Evolutionary conservation across 1,140 invertebrate species (phyloP).

Genomic region (Drosophila nebulosa): DNA sequence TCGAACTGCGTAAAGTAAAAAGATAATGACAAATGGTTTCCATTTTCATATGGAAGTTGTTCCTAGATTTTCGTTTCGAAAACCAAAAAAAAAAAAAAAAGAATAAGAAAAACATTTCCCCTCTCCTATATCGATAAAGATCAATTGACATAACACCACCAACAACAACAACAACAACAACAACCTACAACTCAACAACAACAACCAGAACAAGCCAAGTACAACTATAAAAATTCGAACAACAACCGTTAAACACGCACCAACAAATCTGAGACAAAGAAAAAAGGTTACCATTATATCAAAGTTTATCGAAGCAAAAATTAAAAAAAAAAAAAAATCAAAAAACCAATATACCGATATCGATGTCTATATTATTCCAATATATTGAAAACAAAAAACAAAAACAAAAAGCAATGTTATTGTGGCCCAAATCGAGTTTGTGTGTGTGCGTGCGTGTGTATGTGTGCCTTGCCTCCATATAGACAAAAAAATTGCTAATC

Average conservation of each 20-base stretch:
- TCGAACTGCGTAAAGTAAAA: constrained; percentile 24
- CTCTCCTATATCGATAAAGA: constrained; percentile 30
- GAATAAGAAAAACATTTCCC: constrained; percentile 7
- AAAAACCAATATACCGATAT: constrained; percentile 53
- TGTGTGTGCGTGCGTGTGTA: constrained; percentile 39
- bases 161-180: constrained; percentile 57
- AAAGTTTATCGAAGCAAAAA: constrained; percentile 45
- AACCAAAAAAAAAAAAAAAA: constrained; percentile 1
- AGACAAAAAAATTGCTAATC: constrained; percentile 37
- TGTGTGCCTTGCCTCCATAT: constrained; percentile 65
- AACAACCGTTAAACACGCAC: constrained; percentile 70
- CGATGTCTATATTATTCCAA: constrained; percentile 67
- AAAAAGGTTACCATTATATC: constrained; percentile 48
- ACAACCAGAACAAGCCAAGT: constrained; percentile 44
- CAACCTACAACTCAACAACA: constrained; percentile 38
- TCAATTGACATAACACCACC: constrained; percentile 55
- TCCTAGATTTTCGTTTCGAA: constrained; percentile 7
- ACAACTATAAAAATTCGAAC: constrained; percentile 59
- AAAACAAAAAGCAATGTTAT: constrained; percentile 51
- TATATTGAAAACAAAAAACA: constrained; percentile 41
- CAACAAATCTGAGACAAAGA: constrained; percentile 37
- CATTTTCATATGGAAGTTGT: constrained; percentile 14
- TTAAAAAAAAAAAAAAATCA: constrained; percentile 48
- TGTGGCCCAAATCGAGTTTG: constrained; percentile 49
- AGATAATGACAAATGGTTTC: constrained; percentile 26